phyloP scores from a whole-genome alignment of 2,113 vertebrate species.

The Theristicus caerulescens region DNA sequence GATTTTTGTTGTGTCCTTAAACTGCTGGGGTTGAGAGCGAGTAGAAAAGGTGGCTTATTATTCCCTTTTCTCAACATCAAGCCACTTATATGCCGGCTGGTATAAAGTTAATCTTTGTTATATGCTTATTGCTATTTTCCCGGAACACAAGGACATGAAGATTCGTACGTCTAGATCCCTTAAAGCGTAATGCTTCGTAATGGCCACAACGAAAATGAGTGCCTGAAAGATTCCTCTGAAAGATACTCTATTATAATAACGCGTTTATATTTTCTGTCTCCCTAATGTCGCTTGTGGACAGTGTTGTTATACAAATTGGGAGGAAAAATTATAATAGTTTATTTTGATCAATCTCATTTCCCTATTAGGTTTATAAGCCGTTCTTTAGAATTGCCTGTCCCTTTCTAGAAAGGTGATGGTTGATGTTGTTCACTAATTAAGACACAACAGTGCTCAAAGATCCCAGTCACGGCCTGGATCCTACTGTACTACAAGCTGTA shows the following conservation, averaged over 20 bases:
- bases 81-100: neutral
- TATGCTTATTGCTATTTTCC: neutral
- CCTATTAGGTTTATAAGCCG: neutral
- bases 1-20: neutral
- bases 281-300: neutral
- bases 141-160: neutral
- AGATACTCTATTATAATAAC: neutral
- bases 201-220: neutral
- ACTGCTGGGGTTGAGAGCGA: neutral
- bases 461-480: neutral
- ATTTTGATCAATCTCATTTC: neutral
- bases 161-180: neutral
- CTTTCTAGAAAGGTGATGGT: neutral
- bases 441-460: neutral
- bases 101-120: conserved; percentile 35
- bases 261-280: neutral
- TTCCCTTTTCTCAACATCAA: neutral
- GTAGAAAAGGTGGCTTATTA: neutral
- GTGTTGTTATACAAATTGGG: neutral
- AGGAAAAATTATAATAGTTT: neutral
- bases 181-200: neutral
- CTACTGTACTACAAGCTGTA: neutral
- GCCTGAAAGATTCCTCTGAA: neutral
- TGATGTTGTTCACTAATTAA: neutral
- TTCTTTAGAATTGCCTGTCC: neutral